Evolutionary conservation across 2,113 vertebrate species (phyloP), one percentile per base, ranked within the genome.

Genomic region (Himantopus leucocephalus): DNA sequence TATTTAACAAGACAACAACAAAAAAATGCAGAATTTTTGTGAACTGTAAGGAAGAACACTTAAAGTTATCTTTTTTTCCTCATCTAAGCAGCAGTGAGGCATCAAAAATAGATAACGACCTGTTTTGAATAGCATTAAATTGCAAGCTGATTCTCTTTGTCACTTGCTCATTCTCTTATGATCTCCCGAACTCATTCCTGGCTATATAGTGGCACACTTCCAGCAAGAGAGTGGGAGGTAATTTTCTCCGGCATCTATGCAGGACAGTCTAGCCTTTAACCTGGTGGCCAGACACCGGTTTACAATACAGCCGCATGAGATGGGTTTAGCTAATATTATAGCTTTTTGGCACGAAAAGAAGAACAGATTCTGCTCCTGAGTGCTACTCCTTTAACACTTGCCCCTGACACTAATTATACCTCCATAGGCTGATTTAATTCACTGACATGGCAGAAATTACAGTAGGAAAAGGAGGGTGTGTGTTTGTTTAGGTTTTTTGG

Each of bases 401-500:
- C 4, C 14, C 3, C 30, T 47, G n/a, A 37, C 19, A 20, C 7
- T 64, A 29, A 26, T 15, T 47, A 72, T 35, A 73, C 32, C 3
- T 68, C 15, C 14, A 12, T 6, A 59, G 68, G 0, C 5, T 68
- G 48, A 50, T 60, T 60, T 79, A 37, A 73, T 63, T 64, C 24
- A 48, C 18, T 12, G 34, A 22, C 2, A 4, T 17, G 26, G 27
- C 32, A 91, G n/a, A 59, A 84, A 45, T n/a, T 21, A 24, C 12
- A 15, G 8, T 1, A 66, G 19, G 11, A 70, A 81, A 77, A 45
- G 16, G 29, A 68, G 5, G 8, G 7, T 32, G 16, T 5, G 6
- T 30, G 6, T n/a, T 78, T 75, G 12, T 13, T 76, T 59, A 0
- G 1, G 0, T 2, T 27, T 59, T n/a, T 26, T 17, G 12, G 5